Percentiles rank a stretch among this genome's conserved stretches.
These are phyloP conservation scores for Sericinus montela DNA, from an alignment of 2,888 invertebrate species.

Conservation along the genomic window DNA sequence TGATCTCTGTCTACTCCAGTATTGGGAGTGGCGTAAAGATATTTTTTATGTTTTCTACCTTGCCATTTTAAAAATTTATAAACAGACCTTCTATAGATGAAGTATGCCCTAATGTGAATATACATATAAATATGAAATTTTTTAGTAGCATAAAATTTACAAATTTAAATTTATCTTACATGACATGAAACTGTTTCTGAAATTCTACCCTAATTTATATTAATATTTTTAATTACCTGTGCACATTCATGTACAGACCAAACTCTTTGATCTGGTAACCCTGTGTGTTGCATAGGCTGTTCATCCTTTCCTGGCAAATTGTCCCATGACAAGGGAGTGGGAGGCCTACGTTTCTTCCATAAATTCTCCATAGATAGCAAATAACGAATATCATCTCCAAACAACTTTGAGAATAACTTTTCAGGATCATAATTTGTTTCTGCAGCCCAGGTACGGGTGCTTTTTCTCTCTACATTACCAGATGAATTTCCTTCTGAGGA, in stretches of 20 bases:
- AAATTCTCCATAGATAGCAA: conserved; percentile 95
- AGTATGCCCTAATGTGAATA: too few species aligned
- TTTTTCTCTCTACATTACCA: conserved; percentile 79
- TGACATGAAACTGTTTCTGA: too few species aligned
- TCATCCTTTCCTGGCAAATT: conserved; percentile 80
- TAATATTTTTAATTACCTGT: conserved; percentile 41
- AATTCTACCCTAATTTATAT: too few species aligned
- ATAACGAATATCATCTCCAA: conserved; percentile 96
- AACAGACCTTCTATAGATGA: too few species aligned
- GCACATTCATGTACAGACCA: conserved; percentile 90
- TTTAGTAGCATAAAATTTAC: too few species aligned
- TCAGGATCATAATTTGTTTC: conserved; percentile 89
- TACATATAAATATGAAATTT: too few species aligned
- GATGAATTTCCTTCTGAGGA: conserved; percentile 60
- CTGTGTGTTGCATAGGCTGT: conserved; percentile 60
- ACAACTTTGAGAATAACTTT: conserved; percentile 95
- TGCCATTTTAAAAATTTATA: too few species aligned
- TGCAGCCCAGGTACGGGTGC: conserved; percentile 95
- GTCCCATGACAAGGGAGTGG: conserved; percentile 88
- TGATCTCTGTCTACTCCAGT: too few species aligned
- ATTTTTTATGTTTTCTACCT: too few species aligned
- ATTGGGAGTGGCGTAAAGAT: too few species aligned
- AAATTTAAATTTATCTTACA: too few species aligned
- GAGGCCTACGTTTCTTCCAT: conserved; percentile 94
- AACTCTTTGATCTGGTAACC: conserved; percentile 85